A percentile compares a stretch with the other conserved stretches of the same genome.
phyloP scores from a whole-genome alignment of 1,140 invertebrate genomes.

The Scaptomyza hsui region DNA sequence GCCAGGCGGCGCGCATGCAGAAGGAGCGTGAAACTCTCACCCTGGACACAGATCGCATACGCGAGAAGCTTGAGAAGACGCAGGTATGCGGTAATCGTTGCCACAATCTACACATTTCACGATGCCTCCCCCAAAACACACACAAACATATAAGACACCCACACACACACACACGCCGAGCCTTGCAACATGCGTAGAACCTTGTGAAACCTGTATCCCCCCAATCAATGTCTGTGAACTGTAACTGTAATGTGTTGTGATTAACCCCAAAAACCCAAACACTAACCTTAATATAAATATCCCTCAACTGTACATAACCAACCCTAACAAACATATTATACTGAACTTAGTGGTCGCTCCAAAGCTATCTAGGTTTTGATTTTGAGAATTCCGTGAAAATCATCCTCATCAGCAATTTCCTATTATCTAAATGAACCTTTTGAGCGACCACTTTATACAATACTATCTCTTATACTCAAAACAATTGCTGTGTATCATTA shows the following conservation, averaged over 20 bases:
- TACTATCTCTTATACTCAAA: neutral
- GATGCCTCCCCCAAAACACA: slow-evolving; percentile 19
- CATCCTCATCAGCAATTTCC: too few species aligned
- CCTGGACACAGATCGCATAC: slow-evolving; percentile 92
- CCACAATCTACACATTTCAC: slow-evolving; percentile 8
- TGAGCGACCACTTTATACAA: neutral
- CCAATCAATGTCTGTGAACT: slow-evolving; percentile 56
- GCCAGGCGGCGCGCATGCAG: slow-evolving; percentile 92
- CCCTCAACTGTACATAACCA: slow-evolving; percentile 40
- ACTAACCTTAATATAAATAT: neutral
- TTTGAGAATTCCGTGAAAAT: too few species aligned
- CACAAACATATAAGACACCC: neutral
- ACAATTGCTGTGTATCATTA: slow-evolving; percentile 1
- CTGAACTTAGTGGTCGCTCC: neutral
- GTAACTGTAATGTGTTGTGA: slow-evolving; percentile 66
- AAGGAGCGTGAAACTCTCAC: slow-evolving; percentile 95
- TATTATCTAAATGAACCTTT: neutral
- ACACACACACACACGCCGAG: slow-evolving; percentile 21
- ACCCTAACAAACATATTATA: slow-evolving; percentile 8
- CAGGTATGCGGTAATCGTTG: slow-evolving; percentile 87
- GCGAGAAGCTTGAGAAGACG: slow-evolving; percentile 95
- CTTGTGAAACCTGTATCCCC: slow-evolving; percentile 22
- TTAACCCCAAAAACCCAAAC: slow-evolving; percentile 16
- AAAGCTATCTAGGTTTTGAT: too few species aligned
- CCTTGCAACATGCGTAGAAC: slow-evolving; percentile 31